Base-by-base conservation (phyloP, 2,113 vertebrate genomes). In the Entomyzon cyanotis region DNA sequence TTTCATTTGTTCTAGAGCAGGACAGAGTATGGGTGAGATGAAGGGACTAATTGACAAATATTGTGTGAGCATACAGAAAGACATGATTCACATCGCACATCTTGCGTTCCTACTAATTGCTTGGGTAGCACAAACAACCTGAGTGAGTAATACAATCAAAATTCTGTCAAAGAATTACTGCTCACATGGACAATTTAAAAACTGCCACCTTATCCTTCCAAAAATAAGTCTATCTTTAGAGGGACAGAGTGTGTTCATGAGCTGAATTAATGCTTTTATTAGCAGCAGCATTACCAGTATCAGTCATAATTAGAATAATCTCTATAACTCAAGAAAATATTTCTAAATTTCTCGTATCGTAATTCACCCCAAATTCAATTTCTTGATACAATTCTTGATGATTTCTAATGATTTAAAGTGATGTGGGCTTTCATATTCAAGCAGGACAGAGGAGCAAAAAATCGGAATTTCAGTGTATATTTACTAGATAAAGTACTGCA, bases 201-300 rank as follows among this genome's bases (percentile, higher is more conserved):
- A 11, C 16, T 19, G 0, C 1, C 4, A n/a, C 18, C 30, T 64
- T 70, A 65, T 79, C 76, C 59, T 93, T 93, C 63, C 44, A 81
- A 87, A 74, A 85, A 33, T 41, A 77, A 18, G 46, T 35, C 75
- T 67, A 25, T 64, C n/a, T 60, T 81, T 87, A 71, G 86, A 89
- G 41, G 27, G 28, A 79, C 11, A 44, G n/a, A 46, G 50, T 0
- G 5, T 15, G 21, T 62, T 89, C 59, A 74, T 64, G 77, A 92
- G 35, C 39, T 87, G 50, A 94, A 91, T 87, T 77, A 85, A 84
- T 87, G 28, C 10, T 81, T 91, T 78, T 68, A 74, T 87, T 58
- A 84, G 64, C 21, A 59, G 39, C 22, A 81, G 49, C 3, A 3
- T 39, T 41, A 76, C 22, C 9, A 19, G 15, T 31, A 55, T 39